A percentile compares a stretch with the other conserved stretches of the same genome.
phyloP scores from a whole-genome alignment of 1,140 invertebrate genomes.

The Brachionus manjavacas region DNA sequence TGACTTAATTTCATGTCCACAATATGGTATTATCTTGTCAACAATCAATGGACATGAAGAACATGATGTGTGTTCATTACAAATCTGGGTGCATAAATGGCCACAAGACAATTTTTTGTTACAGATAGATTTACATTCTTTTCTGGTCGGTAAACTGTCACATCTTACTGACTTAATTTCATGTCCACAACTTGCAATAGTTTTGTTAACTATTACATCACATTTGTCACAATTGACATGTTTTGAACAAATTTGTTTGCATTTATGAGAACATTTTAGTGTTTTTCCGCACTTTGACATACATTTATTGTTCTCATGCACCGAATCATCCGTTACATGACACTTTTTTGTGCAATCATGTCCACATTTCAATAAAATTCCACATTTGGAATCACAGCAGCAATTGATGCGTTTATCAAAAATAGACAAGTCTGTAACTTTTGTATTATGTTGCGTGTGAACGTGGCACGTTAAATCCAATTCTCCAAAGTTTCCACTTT shows the following conservation, averaged over 20 bases:
- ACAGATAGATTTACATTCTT: conserved; percentile 42
- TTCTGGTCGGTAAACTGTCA: background rate
- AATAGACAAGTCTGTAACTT: conserved; percentile 47
- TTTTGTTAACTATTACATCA: background rate
- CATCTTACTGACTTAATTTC: background rate
- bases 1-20: background rate
- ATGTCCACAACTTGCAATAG: background rate
- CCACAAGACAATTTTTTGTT: background rate
- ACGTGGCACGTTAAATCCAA: background rate
- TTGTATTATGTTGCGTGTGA: conserved; percentile 43
- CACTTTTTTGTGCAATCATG: conserved; percentile 51
- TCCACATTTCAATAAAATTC: conserved; percentile 50
- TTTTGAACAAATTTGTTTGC: conserved; percentile 40
- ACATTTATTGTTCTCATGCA: conserved; percentile 47
- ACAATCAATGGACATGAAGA: background rate
- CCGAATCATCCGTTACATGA: conserved; percentile 45
- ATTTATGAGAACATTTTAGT: conserved; percentile 41
- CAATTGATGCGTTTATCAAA: conserved; percentile 55
- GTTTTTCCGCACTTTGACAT: conserved; percentile 44
- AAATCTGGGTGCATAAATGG: background rate
- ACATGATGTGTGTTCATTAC: background rate
- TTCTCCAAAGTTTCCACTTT: conserved; percentile 42
- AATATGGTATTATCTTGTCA: background rate
- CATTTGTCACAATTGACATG: background rate
- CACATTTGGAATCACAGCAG: conserved; percentile 53